phyloP scores from a whole-genome alignment of 2,113 vertebrate genomes.

The Toxotes chatareus region DNA sequence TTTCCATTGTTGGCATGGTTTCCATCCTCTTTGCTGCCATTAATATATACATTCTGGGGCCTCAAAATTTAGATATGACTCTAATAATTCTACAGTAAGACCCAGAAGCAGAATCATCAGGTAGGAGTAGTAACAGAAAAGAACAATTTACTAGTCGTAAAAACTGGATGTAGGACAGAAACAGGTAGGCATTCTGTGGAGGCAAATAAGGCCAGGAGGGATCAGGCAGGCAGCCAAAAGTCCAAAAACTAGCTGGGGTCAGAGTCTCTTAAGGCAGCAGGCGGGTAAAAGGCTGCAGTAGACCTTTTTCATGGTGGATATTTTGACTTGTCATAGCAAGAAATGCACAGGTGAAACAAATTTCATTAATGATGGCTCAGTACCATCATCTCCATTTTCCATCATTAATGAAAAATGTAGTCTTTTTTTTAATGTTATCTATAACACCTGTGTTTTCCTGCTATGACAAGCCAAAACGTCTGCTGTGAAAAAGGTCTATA shows the following conservation, averaged over 20 bases:
- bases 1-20: neutral
- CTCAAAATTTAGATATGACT: neutral
- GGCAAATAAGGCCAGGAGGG: slow-evolving; percentile 28
- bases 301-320: slow-evolving; percentile 6
- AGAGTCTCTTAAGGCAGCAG: slow-evolving; percentile 10
- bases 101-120: slow-evolving; percentile 19
- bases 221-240: slow-evolving; percentile 51
- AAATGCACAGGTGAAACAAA: slow-evolving; percentile 10
- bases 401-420: no score
- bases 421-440: slow-evolving; percentile 18
- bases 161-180: slow-evolving; percentile 31
- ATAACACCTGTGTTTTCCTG: neutral
- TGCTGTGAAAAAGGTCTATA: neutral
- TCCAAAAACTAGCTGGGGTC: slow-evolving; percentile 24
- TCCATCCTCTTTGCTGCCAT: neutral
- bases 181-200: slow-evolving; percentile 24
- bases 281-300: neutral
- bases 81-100: slow-evolving; percentile 18
- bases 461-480: slow-evolving; percentile 7
- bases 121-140: slow-evolving; percentile 21
- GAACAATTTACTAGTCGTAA: slow-evolving; percentile 27
- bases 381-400: neutral
- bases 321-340: neutral
- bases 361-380: neutral
- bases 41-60: slow-evolving; percentile 6